Evolutionary conservation across 2,113 vertebrate species (phyloP).

Genomic region (Microcebus griseorufus): DNA sequence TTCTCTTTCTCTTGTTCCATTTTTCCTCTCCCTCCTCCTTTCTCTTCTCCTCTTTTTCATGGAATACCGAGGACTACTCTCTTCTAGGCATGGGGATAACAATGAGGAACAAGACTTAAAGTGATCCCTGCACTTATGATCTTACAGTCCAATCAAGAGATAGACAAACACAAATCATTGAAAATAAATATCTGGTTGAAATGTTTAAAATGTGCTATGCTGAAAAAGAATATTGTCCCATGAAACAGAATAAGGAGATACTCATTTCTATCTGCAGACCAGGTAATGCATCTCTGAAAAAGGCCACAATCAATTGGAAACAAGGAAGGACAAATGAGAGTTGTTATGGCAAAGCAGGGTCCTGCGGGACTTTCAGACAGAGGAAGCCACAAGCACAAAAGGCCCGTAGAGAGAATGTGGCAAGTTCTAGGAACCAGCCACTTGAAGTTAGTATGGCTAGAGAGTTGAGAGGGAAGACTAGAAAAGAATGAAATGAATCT

Average conservation of each 20-base stretch:
- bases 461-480: neutral
- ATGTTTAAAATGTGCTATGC: neutral
- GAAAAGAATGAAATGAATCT: neutral
- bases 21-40: neutral
- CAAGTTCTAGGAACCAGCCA: neutral
- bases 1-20: neutral
- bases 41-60: neutral
- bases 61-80: neutral
- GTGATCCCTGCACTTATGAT: neutral
- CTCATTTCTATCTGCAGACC: neutral
- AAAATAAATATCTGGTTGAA: neutral
- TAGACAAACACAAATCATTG: neutral
- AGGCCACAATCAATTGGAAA: neutral
- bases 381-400: neutral
- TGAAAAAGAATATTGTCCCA: neutral
- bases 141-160: neutral
- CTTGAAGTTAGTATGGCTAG: neutral
- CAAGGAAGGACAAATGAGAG: neutral
- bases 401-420: neutral
- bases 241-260: neutral
- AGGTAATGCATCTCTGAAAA: neutral
- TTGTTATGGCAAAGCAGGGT: neutral
- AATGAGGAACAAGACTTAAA: neutral
- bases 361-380: neutral
- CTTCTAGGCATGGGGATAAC: neutral